phyloP scores from a whole-genome alignment of 2,797 vertebrate genomes.

The Rhinichthys osculus region DNA sequence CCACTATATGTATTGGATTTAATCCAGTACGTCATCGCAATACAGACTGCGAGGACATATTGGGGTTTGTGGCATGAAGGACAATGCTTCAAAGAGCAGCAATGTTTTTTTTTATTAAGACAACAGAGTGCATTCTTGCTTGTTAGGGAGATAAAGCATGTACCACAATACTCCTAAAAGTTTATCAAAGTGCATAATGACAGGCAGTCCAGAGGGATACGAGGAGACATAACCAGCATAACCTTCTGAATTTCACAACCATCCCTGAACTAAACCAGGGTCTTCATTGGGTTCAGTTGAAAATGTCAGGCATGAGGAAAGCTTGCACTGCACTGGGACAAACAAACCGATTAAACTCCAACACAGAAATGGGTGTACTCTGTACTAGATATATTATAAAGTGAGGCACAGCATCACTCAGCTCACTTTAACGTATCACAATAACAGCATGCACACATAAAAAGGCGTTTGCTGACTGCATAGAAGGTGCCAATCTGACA shows the following conservation, averaged over 20 bases:
- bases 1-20: neutral
- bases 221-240: neutral
- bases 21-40: neutral
- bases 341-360: neutral
- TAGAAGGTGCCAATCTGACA: neutral
- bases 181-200: neutral
- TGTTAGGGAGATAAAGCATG: neutral
- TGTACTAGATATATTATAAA: neutral
- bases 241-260: neutral
- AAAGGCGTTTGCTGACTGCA: constrained; percentile 1
- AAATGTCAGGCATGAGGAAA: neutral
- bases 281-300: neutral
- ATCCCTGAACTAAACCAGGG: neutral
- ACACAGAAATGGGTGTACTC: neutral
- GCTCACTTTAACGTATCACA: neutral
- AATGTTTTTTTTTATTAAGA: neutral
- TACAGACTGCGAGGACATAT: neutral
- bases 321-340: neutral
- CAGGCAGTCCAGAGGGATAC: neutral
- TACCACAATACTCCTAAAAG: neutral
- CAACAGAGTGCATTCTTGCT: neutral
- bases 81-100: neutral
- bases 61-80: neutral
- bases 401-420: neutral
- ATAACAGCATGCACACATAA: constrained; percentile 6